Base-by-base conservation (phyloP, 2,113 vertebrate genomes). In the Aspiorhynchus laticeps region DNA sequence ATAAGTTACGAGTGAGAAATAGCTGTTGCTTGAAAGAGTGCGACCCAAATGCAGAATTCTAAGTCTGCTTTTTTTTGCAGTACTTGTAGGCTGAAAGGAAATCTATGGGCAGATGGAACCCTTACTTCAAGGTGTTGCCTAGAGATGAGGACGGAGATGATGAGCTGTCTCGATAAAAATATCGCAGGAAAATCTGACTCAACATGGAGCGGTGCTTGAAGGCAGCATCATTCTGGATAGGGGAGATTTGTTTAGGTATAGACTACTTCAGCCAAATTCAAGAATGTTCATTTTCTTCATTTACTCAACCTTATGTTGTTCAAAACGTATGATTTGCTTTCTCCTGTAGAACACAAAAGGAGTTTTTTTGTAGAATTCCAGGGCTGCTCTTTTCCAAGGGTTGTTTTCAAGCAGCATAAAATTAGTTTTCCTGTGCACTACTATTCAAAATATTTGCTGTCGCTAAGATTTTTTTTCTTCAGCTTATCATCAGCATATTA, bases 71-170 rank as follows among this genome's bases (percentile, higher is more conserved):
- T 56, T 61, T 82, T 65, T 73, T 46, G 71, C 67, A 24, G 67
- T 69, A 81, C 61, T 82, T 51, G 26, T 61, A 84, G 79, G 36
- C 83, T 67, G 81, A 78, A 89, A 79, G 43, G 63, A 84, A 87
- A 87, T 76, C 41, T 24, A 84, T 28, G 83, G 59, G 71, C 88
- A 89, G 85, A 89, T 89, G 69, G 82, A 87, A 38, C 69, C 71
- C 24, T 77, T 89, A 69, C 80, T 89, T 77, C 65, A 84, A 86
- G 81, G 85, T 89, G 85, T 80, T 89, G 88, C 85, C 83, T 85
- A 85, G 85, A 80, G 78, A 89, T 87, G 77, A 56, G 69, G 24
- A 75, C 73, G 4, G 69, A 81, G 74, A 51, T 43, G 11, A 11
- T 38, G 75, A 80, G 67, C 80, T 69, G 76, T 43, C 65, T 86